phyloP scores from a whole-genome alignment of 37 sponge, comb jelly and placozoan species.

The Axinella damicornis region DNA sequence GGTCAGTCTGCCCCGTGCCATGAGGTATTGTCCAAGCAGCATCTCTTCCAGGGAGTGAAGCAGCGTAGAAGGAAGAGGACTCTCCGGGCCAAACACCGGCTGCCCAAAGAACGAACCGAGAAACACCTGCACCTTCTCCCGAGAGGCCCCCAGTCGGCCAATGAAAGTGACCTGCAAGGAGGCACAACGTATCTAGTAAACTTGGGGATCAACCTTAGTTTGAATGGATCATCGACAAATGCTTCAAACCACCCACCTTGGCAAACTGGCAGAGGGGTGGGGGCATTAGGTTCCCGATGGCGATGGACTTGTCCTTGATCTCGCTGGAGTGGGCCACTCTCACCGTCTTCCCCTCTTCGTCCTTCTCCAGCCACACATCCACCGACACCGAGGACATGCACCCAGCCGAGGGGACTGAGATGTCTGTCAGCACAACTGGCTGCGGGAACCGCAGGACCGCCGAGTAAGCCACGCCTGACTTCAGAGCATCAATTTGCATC shows the following conservation, averaged over 20 bases:
- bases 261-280: conserved; percentile 82
- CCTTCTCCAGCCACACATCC: conserved; percentile 77
- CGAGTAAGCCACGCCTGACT: conserved; percentile 72
- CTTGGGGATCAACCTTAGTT: too few species aligned
- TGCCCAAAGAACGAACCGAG: conserved; percentile 70
- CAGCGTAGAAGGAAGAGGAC: conserved; percentile 3
- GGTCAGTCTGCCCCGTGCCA: conserved; percentile 23
- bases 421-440: conserved; percentile 68
- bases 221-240: too few species aligned
- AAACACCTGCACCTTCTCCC: conserved; percentile 54
- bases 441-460: conserved; percentile 66
- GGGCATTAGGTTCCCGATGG: conserved; percentile 81
- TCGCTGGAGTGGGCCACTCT: conserved; percentile 76
- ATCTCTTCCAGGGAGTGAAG: conserved; percentile 41
- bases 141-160: conserved; percentile 39
- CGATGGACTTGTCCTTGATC: conserved; percentile 61
- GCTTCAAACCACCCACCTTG: conserved; percentile 51
- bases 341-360: conserved; percentile 45
- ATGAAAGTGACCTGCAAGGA: conserved; percentile 65
- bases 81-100: conserved; percentile 35
- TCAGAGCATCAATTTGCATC: conserved; percentile 58
- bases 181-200: too few species aligned
- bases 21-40: conserved; percentile 52
- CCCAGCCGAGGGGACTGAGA: conserved; percentile 67
- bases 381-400: conserved; percentile 74